Percentiles rank a stretch among this genome's conserved stretches.
Conservation (phyloP, 2,888 invertebrate genomes). For the Apodemia hepburni region DNA sequence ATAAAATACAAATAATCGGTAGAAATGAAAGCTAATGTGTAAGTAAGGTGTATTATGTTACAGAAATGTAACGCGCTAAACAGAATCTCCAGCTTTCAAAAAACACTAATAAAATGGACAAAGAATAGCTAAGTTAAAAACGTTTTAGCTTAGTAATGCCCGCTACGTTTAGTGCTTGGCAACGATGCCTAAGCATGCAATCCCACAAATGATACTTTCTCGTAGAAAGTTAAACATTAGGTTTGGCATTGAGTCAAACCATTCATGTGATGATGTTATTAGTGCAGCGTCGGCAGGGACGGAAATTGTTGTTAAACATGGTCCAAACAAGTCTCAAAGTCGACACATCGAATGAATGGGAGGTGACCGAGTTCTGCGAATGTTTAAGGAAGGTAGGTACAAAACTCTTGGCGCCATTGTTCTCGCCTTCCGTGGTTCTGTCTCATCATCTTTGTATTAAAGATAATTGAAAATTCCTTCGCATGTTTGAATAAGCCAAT, state of each 20-base stretch:
- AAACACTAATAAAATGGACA: too few species aligned
- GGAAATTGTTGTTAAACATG: conserved; percentile 65
- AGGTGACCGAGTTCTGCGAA: conserved; percentile 50
- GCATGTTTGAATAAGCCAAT: neutral
- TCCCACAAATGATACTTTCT: conserved; percentile 66
- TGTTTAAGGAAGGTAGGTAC: conserved; percentile 57
- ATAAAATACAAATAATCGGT: too few species aligned
- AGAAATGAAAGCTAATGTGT: too few species aligned
- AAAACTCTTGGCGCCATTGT: conserved; percentile 64
- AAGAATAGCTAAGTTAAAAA: neutral
- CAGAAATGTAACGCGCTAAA: too few species aligned
- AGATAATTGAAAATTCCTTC: conserved; percentile 21
- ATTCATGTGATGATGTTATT: conserved; percentile 64
- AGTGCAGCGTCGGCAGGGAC: conserved; percentile 49
- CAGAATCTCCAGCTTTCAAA: too few species aligned
- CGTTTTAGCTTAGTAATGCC: conserved; percentile 1
- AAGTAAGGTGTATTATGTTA: too few species aligned
- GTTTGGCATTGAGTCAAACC: conserved; percentile 50
- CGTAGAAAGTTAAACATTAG: conserved; percentile 71
- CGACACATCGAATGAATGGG: conserved; percentile 36
- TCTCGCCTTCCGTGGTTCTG: conserved; percentile 37
- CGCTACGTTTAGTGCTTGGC: conserved; percentile 44
- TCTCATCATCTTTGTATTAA: conserved; percentile 29
- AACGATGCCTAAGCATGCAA: conserved; percentile 52
- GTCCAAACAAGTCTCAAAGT: conserved; percentile 49